Percentiles rank a stretch among this genome's conserved stretches.
phyloP scores from a whole-genome alignment of 2,797 vertebrate species.

The Cossypha heuglini region DNA sequence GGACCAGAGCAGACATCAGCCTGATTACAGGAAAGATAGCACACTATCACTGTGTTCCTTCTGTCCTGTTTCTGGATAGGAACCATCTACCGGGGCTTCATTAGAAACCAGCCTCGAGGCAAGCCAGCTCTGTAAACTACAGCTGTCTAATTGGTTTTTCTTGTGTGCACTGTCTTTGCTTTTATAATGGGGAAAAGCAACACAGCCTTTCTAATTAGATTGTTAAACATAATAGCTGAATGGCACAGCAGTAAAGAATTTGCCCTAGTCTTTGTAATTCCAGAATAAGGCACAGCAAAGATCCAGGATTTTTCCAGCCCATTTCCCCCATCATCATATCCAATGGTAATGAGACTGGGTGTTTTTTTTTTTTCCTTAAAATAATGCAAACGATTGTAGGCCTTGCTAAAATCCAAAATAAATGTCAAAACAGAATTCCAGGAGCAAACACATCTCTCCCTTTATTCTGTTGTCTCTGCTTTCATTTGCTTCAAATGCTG shows the following conservation, averaged over 20 bases:
- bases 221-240: constrained; percentile 81
- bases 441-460: constrained; percentile 59
- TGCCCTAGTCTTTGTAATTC: constrained; percentile 75
- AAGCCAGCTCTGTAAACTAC: constrained; percentile 74
- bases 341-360: constrained; percentile 75
- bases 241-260: constrained; percentile 76
- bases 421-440: constrained; percentile 73
- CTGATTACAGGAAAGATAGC: not conserved
- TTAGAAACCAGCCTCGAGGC: constrained; percentile 75
- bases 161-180: constrained; percentile 74
- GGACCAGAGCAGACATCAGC: not conserved
- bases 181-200: constrained; percentile 78
- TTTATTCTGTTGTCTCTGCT: constrained; percentile 59
- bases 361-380: constrained; percentile 49
- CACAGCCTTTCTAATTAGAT: constrained; percentile 81
- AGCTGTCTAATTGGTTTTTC: constrained; percentile 83
- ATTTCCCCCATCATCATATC: constrained; percentile 75
- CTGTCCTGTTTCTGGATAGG: constrained; percentile 66
- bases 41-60: not conserved
- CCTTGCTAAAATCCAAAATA: constrained; percentile 75
- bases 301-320: constrained; percentile 77
- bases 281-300: constrained; percentile 74
- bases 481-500: constrained; percentile 39
- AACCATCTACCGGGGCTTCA: constrained; percentile 71
- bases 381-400: constrained; percentile 67